A percentile compares a stretch with the other conserved stretches of the same genome.
These are phyloP conservation scores for Enteromius treurensis DNA, from an alignment of 2,797 vertebrate species.

Conservation along the genomic window DNA sequence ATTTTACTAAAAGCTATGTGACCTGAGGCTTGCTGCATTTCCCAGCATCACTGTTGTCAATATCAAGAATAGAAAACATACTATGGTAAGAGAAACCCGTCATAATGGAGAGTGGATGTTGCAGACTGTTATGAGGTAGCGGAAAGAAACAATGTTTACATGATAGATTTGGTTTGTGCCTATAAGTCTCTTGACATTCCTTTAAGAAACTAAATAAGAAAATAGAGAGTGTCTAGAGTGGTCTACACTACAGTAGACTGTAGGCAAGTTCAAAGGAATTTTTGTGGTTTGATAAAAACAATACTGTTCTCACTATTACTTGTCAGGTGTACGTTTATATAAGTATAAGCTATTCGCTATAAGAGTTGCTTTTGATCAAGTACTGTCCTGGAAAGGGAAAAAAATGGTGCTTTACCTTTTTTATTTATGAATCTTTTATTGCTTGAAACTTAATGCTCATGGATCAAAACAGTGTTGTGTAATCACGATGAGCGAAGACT, in stretches of 20 bases:
- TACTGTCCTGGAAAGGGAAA: conserved; percentile 30
- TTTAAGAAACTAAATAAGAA: conserved; percentile 57
- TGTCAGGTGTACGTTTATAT: conserved; percentile 64
- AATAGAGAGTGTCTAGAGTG: conserved; percentile 51
- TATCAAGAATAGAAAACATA: conserved; percentile 14
- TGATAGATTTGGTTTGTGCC: conserved; percentile 65
- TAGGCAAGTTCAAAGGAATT: conserved; percentile 45
- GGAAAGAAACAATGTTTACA: conserved; percentile 64
- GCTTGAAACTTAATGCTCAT: conserved; percentile 35
- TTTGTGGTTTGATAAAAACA: conserved; percentile 38
- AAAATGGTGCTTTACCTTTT: conserved; percentile 65
- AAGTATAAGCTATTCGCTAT: conserved; percentile 57
- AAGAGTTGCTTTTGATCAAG: conserved; percentile 53
- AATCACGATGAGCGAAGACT: conserved; percentile 1
- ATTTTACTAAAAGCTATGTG: conserved; percentile 26
- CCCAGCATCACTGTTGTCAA: not conserved
- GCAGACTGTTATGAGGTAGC: conserved; percentile 53
- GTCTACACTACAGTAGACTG: conserved; percentile 41
- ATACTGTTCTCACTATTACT: conserved; percentile 52
- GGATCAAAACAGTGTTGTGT: conserved; percentile 53
- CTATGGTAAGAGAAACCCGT: conserved; percentile 13
- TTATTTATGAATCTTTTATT: conserved; percentile 51
- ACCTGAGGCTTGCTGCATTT: conserved; percentile 34
- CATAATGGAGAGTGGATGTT: conserved; percentile 49
- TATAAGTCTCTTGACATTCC: conserved; percentile 70